Evolutionary conservation across 1,140 invertebrate species (phyloP).

Genomic region (Panulirus ornatus): DNA sequence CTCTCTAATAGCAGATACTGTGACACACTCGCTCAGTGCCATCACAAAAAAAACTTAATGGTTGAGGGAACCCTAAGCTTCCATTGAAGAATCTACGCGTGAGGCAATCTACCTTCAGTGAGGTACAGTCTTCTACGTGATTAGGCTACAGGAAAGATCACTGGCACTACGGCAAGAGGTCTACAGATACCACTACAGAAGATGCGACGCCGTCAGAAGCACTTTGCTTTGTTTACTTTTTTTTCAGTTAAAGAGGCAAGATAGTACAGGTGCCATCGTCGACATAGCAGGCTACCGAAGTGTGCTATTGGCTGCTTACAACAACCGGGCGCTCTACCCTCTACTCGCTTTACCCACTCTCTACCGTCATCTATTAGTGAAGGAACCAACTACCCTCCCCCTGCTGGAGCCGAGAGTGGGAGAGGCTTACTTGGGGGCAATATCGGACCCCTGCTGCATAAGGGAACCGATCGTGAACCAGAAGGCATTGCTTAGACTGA

Average conservation of each 20-base stretch:
- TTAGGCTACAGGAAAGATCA: neutral
- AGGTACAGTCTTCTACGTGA: neutral
- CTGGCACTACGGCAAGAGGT: neutral
- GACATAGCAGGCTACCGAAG: too few relatives aligned
- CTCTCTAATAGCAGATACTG: too few relatives aligned
- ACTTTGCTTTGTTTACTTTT: too few relatives aligned
- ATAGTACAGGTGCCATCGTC: too few relatives aligned
- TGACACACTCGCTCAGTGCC: too few relatives aligned
- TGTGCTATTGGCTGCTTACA: neutral
- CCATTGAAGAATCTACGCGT: too few relatives aligned
- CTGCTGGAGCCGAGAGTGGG: constrained; percentile 82
- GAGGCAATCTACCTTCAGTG: neutral
- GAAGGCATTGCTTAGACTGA: constrained; percentile 84
- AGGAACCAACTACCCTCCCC: too few relatives aligned
- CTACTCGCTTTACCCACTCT: neutral
- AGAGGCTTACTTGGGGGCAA: constrained; percentile 85
- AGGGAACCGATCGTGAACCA: constrained; percentile 81
- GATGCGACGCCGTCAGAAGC: too few relatives aligned
- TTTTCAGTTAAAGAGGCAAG: too few relatives aligned
- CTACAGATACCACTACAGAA: neutral
- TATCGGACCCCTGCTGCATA: constrained; percentile 87
- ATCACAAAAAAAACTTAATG: too few relatives aligned
- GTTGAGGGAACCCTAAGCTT: too few relatives aligned
- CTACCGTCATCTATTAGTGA: neutral
- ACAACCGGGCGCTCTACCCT: neutral